These are phyloP conservation scores for Bactericera cockerelli DNA, from an alignment of 1,140 invertebrate genomes.

Conservation along the genomic window DNA sequence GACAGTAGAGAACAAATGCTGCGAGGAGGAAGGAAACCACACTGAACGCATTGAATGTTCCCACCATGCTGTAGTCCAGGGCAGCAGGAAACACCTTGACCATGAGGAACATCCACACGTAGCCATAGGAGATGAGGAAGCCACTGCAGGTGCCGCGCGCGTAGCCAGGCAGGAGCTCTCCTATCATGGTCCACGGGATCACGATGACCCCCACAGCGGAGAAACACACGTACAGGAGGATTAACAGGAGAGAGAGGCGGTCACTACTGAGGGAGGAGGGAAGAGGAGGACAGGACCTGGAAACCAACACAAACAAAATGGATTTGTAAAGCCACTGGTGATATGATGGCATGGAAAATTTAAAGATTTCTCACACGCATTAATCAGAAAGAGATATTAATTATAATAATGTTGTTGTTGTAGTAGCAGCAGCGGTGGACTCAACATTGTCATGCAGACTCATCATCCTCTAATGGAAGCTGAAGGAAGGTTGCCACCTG, in stretches of 20 bases:
- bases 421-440: too few species aligned
- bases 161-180: slow-evolving; percentile 28
- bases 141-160: slow-evolving; percentile 37
- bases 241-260: slow-evolving; percentile 29
- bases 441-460: too few species aligned
- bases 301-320: not conserved
- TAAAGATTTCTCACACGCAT: too few species aligned
- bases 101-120: slow-evolving; percentile 44
- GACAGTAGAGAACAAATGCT: slow-evolving; percentile 39
- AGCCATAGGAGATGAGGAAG: slow-evolving; percentile 39
- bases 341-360: slow-evolving; percentile 11
- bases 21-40: slow-evolving; percentile 38
- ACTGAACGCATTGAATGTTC: slow-evolving; percentile 43
- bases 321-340: slow-evolving; percentile 7
- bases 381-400: too few species aligned
- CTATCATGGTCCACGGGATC: slow-evolving; percentile 47
- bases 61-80: slow-evolving; percentile 32
- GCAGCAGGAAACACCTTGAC: slow-evolving; percentile 44
- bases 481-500: too few species aligned
- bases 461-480: too few species aligned
- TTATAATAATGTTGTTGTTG: too few species aligned
- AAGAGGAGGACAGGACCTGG: not conserved
- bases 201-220: slow-evolving; percentile 37
- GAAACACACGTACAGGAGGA: slow-evolving; percentile 36
- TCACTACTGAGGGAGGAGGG: not conserved